phyloP scores from a whole-genome alignment of 2,888 invertebrate genomes.

The Drosophila emarginata region DNA sequence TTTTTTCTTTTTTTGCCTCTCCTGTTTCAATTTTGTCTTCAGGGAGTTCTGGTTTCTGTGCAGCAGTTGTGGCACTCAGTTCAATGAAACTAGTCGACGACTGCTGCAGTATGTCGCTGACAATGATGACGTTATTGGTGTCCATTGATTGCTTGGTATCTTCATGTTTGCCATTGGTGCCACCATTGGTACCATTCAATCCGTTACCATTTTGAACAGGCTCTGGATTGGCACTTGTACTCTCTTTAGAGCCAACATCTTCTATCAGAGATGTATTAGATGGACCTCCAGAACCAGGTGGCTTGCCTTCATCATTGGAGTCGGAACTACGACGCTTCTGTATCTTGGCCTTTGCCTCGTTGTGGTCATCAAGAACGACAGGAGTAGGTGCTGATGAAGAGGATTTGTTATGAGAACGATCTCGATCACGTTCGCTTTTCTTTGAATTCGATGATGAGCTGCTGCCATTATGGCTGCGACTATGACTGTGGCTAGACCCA shows the following conservation, averaged over 20 bases:
- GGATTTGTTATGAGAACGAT: slow-evolving; percentile 54
- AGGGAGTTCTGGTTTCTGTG: neutral
- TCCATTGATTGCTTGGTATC: slow-evolving; percentile 8
- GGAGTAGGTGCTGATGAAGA: slow-evolving; percentile 20
- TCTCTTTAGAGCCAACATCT: slow-evolving; percentile 13
- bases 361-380: slow-evolving; percentile 85
- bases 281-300: slow-evolving; percentile 53
- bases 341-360: slow-evolving; percentile 53
- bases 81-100: slow-evolving; percentile 75
- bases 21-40: neutral
- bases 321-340: slow-evolving; percentile 89
- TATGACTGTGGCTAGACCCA: slow-evolving; percentile 49
- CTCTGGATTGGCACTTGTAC: slow-evolving; percentile 22
- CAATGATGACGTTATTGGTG: slow-evolving; percentile 66
- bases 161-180: slow-evolving; percentile 26
- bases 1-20: neutral
- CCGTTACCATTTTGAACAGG: slow-evolving; percentile 42
- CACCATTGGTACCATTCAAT: slow-evolving; percentile 36
- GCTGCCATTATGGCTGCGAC: slow-evolving; percentile 43
- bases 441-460: slow-evolving; percentile 57
- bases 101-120: slow-evolving; percentile 77
- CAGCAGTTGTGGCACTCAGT: slow-evolving; percentile 43
- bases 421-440: slow-evolving; percentile 47
- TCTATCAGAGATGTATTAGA: slow-evolving; percentile 14
- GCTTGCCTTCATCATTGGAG: slow-evolving; percentile 88